Evolutionary conservation across 1,140 invertebrate species (phyloP), one percentile per base, ranked within the genome.

Genomic region (Glossosoma conforme): DNA sequence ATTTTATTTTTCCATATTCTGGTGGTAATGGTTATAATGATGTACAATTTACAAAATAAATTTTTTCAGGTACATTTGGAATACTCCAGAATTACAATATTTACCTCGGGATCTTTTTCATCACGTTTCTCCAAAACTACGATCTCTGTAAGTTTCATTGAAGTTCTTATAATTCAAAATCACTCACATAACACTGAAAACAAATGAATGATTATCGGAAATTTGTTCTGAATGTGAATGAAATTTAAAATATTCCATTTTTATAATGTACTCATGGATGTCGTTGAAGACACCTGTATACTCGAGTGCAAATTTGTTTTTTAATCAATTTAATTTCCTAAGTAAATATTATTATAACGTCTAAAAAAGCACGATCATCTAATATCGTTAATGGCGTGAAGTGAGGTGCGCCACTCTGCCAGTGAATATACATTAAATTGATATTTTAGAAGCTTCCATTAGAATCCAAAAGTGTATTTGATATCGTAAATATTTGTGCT

Each of bases 21-120:
- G 8, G 9, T 44, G 4, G 15, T 11, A 19, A 20, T 4, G 10
- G 19, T 14, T 11, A 50, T 20, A 3, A 30, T 19, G 18, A 42
- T 32, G 21, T n/a, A 17, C 24, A 33, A 17, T 3, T 47, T 47
- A 24, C 20, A 37, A 21, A 33, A 43, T 19, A 43, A 43, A 25
- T 30, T 17, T 20, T 44, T 30, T 25, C 17, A 57, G 54, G 24
- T 57, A 57, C 21, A 44, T 57, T 28, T 57, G 49, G 54, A 52
- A 45, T 10, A 50, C 44, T 2, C 49, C 54, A 9, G 40, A 43
- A 11, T 41, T 57, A n/a, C 22, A 25, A 32, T 44, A 49, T 9
- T 33, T 57, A 14, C 54, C 54, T 2, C 19, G 49, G 15, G 33
- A 52, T 14, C 19, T 52, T 11, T 15, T 57, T 20, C 20, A 30